Conservation (phyloP, 2,113 vertebrate genomes). For the Suncus etruscus region DNA sequence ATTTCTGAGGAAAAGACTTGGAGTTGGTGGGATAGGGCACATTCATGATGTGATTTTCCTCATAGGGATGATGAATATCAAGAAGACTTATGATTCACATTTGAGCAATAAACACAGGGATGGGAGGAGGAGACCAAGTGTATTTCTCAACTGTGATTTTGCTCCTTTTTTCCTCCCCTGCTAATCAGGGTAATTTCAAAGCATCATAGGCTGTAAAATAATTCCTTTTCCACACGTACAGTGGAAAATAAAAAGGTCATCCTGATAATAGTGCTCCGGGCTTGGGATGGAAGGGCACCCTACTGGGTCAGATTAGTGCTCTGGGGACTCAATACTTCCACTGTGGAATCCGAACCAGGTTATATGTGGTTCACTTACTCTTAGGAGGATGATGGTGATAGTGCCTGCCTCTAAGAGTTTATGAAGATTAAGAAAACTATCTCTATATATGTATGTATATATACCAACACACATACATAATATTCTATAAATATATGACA, state of each 20-base stretch:
- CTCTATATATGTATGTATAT: not conserved
- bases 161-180: not conserved
- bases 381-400: too few species aligned
- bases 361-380: not conserved
- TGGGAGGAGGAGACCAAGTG: too few species aligned
- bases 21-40: not conserved
- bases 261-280: not conserved
- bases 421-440: too few species aligned
- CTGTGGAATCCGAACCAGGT: not conserved
- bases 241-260: not conserved
- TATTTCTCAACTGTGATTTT: not conserved
- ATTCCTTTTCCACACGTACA: not conserved
- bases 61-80: not conserved
- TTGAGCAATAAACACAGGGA: not conserved
- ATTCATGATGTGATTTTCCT: not conserved
- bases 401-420: not conserved
- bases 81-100: not conserved
- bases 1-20: not conserved
- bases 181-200: not conserved
- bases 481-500: not conserved
- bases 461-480: not conserved
- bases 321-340: not conserved
- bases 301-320: not conserved
- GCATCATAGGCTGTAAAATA: not conserved
- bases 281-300: not conserved